Percentiles rank a stretch among this genome's conserved stretches.
Conservation (phyloP, 1,140 invertebrate species). For the Achroia grisella region DNA sequence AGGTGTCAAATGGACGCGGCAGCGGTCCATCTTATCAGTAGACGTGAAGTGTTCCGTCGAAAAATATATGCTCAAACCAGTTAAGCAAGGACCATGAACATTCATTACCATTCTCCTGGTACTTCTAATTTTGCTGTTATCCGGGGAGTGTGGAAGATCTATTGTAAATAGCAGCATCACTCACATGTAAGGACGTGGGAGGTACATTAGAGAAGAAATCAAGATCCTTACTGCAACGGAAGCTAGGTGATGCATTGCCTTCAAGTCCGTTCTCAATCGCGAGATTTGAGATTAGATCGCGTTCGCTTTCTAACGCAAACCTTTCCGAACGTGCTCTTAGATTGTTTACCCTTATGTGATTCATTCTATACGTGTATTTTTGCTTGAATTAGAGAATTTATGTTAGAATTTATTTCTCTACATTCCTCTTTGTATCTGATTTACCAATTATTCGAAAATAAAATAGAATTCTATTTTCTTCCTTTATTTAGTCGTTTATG, state of each 20-base stretch:
- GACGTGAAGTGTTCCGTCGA: conserved; percentile 28
- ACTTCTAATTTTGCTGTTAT: conserved; percentile 8
- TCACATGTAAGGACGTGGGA: conserved; percentile 42
- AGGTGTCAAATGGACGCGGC: conserved; percentile 51
- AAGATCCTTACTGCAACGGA: conserved; percentile 61
- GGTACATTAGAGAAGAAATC: conserved; percentile 56
- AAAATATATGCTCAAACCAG: conserved; percentile 18
- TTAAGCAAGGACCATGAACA: conserved; percentile 13
- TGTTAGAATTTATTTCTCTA: conserved; percentile 16
- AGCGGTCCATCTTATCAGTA: conserved; percentile 32
- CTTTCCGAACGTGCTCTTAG: conserved; percentile 27
- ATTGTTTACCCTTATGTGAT: conserved; percentile 34
- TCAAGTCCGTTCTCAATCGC: conserved; percentile 47
- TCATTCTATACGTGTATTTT: conserved; percentile 24
- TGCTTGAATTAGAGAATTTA: conserved; percentile 20
- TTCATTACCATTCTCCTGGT: conserved; percentile 7
- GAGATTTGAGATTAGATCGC: conserved; percentile 51
- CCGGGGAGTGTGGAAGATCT: conserved; percentile 18
- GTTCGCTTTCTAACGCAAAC: conserved; percentile 47
- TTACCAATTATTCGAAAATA: no score
- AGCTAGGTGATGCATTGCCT: conserved; percentile 62
- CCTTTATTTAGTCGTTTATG: no score
- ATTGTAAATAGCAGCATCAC: conserved; percentile 26
- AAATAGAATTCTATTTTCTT: no score
- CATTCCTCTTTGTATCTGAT: no score